phyloP scores from a whole-genome alignment of 2,797 vertebrate genomes.

The Amphiprion clarkii region DNA sequence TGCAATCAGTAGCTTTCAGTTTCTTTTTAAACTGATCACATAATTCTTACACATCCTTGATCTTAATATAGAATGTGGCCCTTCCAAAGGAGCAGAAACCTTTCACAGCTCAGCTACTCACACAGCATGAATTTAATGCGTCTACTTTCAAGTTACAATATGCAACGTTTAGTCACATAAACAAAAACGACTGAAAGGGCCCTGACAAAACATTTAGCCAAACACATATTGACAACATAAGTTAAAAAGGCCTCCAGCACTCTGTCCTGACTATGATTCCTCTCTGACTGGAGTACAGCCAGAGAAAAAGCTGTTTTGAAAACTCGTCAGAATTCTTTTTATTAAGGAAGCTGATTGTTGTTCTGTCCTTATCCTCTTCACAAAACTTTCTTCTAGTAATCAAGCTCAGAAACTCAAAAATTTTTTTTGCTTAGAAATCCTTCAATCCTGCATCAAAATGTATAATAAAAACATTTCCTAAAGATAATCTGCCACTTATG shows the following conservation, averaged over 20 bases:
- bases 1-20: conserved; percentile 16
- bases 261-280: no score
- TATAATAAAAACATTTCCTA: background rate
- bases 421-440: background rate
- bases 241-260: no score
- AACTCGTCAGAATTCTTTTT: no score
- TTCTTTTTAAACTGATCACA: conserved; percentile 2
- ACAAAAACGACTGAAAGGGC: no score
- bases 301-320: no score
- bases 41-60: conserved; percentile 3
- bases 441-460: background rate
- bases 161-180: no score
- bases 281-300: no score
- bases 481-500: background rate
- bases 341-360: no score
- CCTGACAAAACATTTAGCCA: no score
- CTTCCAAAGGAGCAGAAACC: background rate
- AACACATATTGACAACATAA: no score
- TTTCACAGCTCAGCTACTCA: background rate
- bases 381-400: conserved; percentile 13
- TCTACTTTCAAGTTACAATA: no score
- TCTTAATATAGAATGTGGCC: conserved; percentile 1
- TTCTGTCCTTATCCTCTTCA: no score
- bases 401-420: background rate
- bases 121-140: background rate